Base-by-base conservation (phyloP, 2,113 vertebrate species). In the Hemiprocne comata region DNA sequence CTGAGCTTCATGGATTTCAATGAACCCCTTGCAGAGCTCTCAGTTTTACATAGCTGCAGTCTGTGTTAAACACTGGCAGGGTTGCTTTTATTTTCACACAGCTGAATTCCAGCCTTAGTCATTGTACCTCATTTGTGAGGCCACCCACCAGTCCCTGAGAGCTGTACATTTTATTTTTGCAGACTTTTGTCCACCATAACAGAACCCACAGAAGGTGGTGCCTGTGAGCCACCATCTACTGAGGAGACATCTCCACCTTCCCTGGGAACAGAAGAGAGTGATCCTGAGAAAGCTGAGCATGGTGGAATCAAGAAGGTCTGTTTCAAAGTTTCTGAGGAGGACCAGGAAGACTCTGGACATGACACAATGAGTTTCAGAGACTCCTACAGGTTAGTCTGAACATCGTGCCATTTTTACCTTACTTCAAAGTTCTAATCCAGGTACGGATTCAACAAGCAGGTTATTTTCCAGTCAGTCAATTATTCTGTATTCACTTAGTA, bases 361-460 rank as follows among this genome's bases (percentile, higher is more conserved):
- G 99, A 99, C 95, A 99, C 99, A 13, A 99, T 99, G 98, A 99
- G 99, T 97, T 99, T 99, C 97, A 98, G 99, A 36, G 99, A 99
- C 96, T 99, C 99, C 23, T 99, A 99, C 98, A 99, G 99, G 99
- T 99, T 79, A 72, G 98, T 87, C 33, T 61, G 50, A 70, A 94
- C 54, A 65, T 34, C 31, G 14, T 85, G 54, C 34, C 53, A 13
- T 54, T 80, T 78, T 23, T 26, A 57, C 23, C 23, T 73, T 72
- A 53, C 13, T 75, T 87, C 3, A 9, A 85, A 81, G 42, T 48
- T 92, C 54, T 85, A 51, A 82, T 82, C 65, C 12, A 42, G 33
- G 4, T 64, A 25, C 17, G 36, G 24, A 57, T 85, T 77, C 53
- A 64, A 46, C 29, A 65, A 33, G 53, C 40, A 77, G 50, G 18